Evolutionary conservation across 1,140 invertebrate genomes (phyloP), one percentile per base, ranked within the genome.

Genomic region (Bombyx mandarina): DNA sequence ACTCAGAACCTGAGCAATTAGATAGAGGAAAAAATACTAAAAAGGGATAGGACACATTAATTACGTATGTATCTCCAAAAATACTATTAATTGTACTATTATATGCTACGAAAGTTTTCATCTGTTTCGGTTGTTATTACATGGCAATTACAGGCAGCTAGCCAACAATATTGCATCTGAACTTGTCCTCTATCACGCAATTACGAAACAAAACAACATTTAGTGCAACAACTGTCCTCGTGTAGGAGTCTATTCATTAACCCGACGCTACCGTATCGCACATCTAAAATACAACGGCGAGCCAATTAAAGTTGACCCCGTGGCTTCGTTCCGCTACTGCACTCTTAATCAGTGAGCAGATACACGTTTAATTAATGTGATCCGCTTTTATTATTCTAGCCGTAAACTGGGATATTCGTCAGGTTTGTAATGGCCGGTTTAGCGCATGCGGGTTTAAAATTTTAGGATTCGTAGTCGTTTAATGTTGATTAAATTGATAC

Each of bases 271-370:
- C 56, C 62, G 71, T 81, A 83, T 83, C 80, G 71, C 72, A 71
- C 70, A 81, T 83, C 80, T 83, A 73, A 77, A 79, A 75, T 73
- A 78, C 74, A 77, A 67, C 65, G 65, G 67, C 56, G 56, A 69
- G 70, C 78, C 80, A 83, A 83, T 81, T 83, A 83, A 79, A 79
- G 74, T 77, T 82, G 76, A 82, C 79, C 79, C 75, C 62, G 67
- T 69, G 64, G 64, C 61, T 71, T 56, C 68, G 75, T 80, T 79
- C 72, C 76, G 73, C 71, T 75, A 74, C 70, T 77, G 77, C 70
- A 79, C 77, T 79, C 79, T 82, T 83, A 83, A 83, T 83, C 77
- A 83, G 73, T 57, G 58, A 58, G 63, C 67, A 78, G 78, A 83
- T 80, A 81, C 70, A 81, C 62, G 69, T 66, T 76, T 83, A 80